Evolutionary conservation across 2,888 invertebrate genomes (phyloP), one percentile per base, ranked within the genome.

Genomic region (Ethmia dodecea): DNA sequence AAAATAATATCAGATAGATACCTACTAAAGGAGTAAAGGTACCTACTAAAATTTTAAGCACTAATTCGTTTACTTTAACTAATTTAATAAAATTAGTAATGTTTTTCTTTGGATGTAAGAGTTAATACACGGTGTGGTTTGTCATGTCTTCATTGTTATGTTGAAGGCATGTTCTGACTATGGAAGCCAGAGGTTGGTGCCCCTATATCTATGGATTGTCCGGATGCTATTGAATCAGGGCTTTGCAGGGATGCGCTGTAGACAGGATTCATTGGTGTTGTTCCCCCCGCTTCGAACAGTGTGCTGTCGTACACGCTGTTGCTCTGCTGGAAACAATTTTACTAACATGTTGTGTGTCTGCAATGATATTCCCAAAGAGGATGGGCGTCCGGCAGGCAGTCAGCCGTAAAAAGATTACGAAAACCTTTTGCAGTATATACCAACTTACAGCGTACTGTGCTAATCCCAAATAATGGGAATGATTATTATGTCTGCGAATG

Each of bases 231-330:
- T 36, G 91, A 92, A 71, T 92, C 92, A 15, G 92, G 92, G 60
- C 91, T 92, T 63, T 92, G 92, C 6, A 92, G 80, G 1, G 92
- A 92, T 10, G 92, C 91, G 51, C 90, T 90, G 68, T 92, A 91
- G 20, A 89, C 80, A 0, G 90, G 91, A 57, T 91, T 90, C 76
- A 89, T 88, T 1, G 91, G 91, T 1, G 90, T 90, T 3, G 88
- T 77, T 44, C 89, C 89, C 35, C 89, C 89, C 13, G 88, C 89
- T 61, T 91, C 91, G 70, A 92, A 91, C 46, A 92, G 86, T 36
- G 92, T 92, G 60, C 91, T 92, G 72, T 92, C 92, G 64, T 92
- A 92, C 38, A 91, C 89, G 63, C 91, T 91, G 83, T 91, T 91
- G 57, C 90, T 91, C 91, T 92, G 81, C 73, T 75, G 57, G 25